Evolutionary conservation across 2,888 invertebrate genomes (phyloP).

Genomic region (Mechanitis mazaeus): DNA sequence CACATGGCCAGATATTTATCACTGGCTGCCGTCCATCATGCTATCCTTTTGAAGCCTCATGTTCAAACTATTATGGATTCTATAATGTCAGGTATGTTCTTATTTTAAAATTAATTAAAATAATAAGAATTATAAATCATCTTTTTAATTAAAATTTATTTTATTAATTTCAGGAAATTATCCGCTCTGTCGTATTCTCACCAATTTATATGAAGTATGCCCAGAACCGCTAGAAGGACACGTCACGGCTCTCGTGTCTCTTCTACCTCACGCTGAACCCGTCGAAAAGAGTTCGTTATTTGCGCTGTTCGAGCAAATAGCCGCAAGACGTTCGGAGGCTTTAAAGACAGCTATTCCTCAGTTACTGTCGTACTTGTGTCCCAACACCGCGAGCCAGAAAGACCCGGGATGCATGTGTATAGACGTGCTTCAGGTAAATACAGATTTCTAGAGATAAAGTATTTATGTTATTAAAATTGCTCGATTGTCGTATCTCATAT

Average conservation of each 20-base stretch:
- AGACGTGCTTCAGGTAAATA: conserved; percentile 60
- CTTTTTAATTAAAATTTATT: neutral
- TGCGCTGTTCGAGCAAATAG: conserved; percentile 88
- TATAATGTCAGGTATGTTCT: conserved; percentile 83
- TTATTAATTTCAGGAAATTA: conserved; percentile 83
- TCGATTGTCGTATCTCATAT: no score
- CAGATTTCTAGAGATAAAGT: neutral
- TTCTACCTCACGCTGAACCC: conserved; percentile 89
- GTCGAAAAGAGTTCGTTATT: conserved; percentile 91
- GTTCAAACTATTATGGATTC: conserved; percentile 94
- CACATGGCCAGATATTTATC: conserved; percentile 95
- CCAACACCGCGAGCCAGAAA: conserved; percentile 51
- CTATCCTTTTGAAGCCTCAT: conserved; percentile 88
- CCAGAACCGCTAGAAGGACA: conserved; percentile 91
- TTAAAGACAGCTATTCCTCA: conserved; percentile 89
- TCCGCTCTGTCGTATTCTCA: conserved; percentile 89
- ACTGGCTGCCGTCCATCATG: conserved; percentile 93
- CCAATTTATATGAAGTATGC: conserved; percentile 92
- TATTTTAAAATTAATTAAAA: no score
- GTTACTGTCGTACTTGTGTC: conserved; percentile 84
- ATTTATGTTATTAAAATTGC: no score
- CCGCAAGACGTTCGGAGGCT: conserved; percentile 86
- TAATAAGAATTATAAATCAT: neutral
- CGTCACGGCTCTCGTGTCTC: conserved; percentile 86
- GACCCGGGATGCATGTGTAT: conserved; percentile 68